Evolutionary conservation across 2,888 invertebrate species (phyloP).

Genomic region (Drosophila sordidula): DNA sequence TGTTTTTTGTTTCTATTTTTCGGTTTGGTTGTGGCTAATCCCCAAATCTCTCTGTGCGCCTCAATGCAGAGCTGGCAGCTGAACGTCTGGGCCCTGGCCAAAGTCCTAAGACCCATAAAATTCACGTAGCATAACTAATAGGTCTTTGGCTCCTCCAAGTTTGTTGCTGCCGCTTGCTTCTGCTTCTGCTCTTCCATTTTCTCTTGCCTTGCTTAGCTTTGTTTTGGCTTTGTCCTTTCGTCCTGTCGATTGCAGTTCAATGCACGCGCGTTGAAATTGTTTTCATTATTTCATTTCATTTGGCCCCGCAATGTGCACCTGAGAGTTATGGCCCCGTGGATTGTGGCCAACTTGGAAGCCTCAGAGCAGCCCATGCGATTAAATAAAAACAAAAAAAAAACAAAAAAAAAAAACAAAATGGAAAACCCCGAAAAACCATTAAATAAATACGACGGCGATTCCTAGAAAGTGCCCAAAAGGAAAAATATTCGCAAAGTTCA

Average conservation of each 20-base stretch:
- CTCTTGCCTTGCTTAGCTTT: not conserved
- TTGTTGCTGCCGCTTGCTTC: constrained; percentile 23
- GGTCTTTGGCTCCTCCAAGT: constrained; percentile 43
- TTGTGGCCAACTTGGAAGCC: constrained; percentile 36
- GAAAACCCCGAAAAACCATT: constrained; percentile 38
- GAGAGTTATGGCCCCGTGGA: constrained; percentile 57
- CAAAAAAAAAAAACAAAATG: too few species aligned
- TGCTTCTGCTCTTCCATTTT: constrained; percentile 9
- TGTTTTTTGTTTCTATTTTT: not conserved
- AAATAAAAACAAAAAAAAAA: constrained; percentile 22
- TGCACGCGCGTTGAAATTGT: constrained; percentile 69
- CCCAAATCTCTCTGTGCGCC: not conserved
- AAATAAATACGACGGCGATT: constrained; percentile 50
- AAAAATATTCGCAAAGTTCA: constrained; percentile 38
- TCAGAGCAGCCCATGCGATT: constrained; percentile 41
- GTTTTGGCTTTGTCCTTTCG: constrained; percentile 10
- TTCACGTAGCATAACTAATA: constrained; percentile 66
- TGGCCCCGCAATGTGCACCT: constrained; percentile 62
- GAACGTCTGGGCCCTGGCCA: not conserved
- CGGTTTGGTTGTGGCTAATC: constrained; percentile 13
- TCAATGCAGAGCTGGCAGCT: constrained; percentile 7
- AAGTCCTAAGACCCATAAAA: constrained; percentile 47
- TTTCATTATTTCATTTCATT: constrained; percentile 77
- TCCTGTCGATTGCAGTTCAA: constrained; percentile 62
- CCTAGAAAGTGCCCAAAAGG: constrained; percentile 9